Evolutionary conservation across 2,888 invertebrate genomes (phyloP), one percentile per base, ranked within the genome.

Genomic region (Cactoblastis cactorum): DNA sequence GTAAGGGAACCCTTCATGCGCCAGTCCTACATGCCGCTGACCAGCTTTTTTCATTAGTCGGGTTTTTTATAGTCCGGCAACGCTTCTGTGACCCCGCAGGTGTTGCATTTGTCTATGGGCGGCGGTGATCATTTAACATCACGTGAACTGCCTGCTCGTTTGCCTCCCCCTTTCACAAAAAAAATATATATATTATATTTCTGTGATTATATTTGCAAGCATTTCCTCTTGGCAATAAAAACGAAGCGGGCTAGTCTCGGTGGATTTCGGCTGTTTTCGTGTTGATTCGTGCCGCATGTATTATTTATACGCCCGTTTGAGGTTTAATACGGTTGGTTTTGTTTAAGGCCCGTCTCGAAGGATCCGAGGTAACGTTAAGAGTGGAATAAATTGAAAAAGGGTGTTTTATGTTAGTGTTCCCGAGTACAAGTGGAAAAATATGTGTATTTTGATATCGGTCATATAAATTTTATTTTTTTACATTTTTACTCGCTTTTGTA

Each of bases 181-280:
- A n/a, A n/a, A n/a, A n/a, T n/a, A n/a, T n/a, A n/a, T n/a, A n/a
- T n/a, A n/a, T n/a, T n/a, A n/a, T n/a, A n/a, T n/a, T n/a, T n/a
- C n/a, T n/a, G n/a, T n/a, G n/a, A n/a, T n/a, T n/a, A n/a, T n/a
- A n/a, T n/a, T n/a, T n/a, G n/a, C n/a, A n/a, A n/a, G n/a, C n/a
- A n/a, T 77, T 72, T 71, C 63, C 67, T 67, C 66, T 68, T 68
- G 70, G 67, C 69, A 72, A 78, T 81, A 80, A 80, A 80, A 81
- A 75, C 74, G 71, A 69, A 65, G 64, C 55, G 48, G 59, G 39
- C 53, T 67, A 65, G 64, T 67, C 63, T 62, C 66, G 55, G 64
- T 64, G 68, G 65, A 57, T 65, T 67, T 52, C 55, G 50, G 51
- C 54, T 69, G 66, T 71, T 69, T 71, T 55, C 71, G 63, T 60